Evolutionary conservation across 1,140 invertebrate genomes (phyloP), one percentile per base, ranked within the genome.

Genomic region (Aplysia californica): DNA sequence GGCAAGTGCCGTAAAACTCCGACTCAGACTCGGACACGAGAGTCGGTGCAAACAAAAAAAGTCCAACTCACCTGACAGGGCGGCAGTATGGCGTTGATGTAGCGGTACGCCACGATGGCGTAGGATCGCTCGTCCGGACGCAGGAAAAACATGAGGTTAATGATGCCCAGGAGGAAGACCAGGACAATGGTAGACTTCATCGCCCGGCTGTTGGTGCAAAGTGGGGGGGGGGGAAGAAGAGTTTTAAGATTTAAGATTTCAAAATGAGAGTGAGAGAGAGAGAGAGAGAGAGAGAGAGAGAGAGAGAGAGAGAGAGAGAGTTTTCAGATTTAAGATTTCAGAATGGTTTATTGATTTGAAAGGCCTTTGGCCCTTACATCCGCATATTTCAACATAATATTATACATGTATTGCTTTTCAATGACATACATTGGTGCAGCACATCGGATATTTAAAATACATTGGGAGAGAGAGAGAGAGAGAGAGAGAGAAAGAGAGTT

Each of bases 51-150:
- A n/a, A n/a, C n/a, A n/a, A n/a, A n/a, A n/a, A n/a, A n/a, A n/a
- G n/a, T n/a, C n/a, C n/a, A n/a, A n/a, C n/a, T 58, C 23, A 58
- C 69, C 69, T 71, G 69, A 36, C 26, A 58, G 21, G 41, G 29
- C 0, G 69, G 69, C 31, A 71, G 31, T 18, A 71, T 58, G 6
- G 69, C 69, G 38, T 71, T 39, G 29, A 71, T n/a, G 50, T 71
- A 71, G 55, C 69, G 31, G 69, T 71, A 71, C n/a, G n/a, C n/a
- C 26, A 68, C 38, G n/a, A 68, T 35, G 10, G 35, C n/a, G 20
- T 3, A 23, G 5, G 39, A 0, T 33, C 39, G 10, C 21, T 38
- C 36, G 20, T 39, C 21, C 0, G 39, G 20, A 15, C 66, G 36
- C 21, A 29, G 31, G 39, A 68, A 68, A 26, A 68, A 68, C 21